Conservation (phyloP, 2,113 vertebrate species). For the Callospermophilus lateralis region DNA sequence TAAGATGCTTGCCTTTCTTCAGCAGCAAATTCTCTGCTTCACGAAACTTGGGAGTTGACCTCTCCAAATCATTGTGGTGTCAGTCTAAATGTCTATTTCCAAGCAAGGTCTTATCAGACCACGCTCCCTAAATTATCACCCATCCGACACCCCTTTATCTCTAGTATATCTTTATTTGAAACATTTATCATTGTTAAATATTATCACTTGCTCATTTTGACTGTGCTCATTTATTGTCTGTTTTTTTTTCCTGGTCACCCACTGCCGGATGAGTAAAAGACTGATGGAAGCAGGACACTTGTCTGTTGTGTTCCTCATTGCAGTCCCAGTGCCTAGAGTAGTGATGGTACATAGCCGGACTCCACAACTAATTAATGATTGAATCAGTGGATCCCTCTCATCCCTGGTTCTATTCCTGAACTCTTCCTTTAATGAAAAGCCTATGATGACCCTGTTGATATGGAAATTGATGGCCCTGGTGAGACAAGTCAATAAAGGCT, state of each 20-base stretch:
- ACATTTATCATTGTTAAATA: background rate
- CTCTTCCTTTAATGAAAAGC: background rate
- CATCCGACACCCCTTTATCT: background rate
- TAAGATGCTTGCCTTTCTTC: background rate
- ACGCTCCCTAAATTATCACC: background rate
- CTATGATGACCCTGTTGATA: background rate
- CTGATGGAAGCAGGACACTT: background rate
- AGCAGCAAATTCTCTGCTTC: background rate
- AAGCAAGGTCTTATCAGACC: background rate
- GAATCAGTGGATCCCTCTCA: background rate
- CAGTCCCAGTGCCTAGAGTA: background rate
- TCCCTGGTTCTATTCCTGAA: background rate
- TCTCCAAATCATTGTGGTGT: background rate
- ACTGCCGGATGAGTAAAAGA: background rate
- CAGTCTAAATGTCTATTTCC: background rate
- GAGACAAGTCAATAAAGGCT: background rate
- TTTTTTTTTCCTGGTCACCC: background rate
- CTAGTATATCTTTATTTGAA: background rate
- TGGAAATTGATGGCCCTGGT: background rate
- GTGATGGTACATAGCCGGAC: background rate
- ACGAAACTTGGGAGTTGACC: background rate
- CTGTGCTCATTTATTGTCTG: background rate
- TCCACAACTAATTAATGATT: background rate
- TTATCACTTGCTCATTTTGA: background rate
- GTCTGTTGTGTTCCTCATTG: background rate